Conservation (phyloP, 2,888 invertebrate species). For the Nephrotoma guestfalica region DNA sequence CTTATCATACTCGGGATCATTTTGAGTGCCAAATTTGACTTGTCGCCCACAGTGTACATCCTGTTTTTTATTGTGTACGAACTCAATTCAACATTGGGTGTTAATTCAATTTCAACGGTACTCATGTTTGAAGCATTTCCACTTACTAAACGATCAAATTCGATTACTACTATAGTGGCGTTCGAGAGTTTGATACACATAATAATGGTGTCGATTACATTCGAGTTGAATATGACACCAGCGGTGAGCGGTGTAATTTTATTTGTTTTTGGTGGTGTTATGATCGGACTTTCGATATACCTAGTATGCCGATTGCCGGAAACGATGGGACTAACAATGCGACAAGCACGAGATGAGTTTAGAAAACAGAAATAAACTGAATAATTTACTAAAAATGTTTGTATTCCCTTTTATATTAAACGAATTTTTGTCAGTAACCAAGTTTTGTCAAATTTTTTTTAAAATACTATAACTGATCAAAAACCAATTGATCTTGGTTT, state of each 20-base stretch:
- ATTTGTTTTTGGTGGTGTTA: not conserved
- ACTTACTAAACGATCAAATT: not conserved
- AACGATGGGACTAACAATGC: constrained; percentile 7
- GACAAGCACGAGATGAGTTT: constrained; percentile 7
- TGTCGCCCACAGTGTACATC: not conserved
- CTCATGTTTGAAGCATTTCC: not conserved
- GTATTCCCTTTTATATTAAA: no score
- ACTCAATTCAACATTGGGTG: not conserved
- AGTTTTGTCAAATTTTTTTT: no score
- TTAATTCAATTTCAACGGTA: not conserved
- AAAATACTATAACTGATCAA: no score
- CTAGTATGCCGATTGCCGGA: constrained; percentile 7
- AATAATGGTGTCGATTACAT: not conserved
- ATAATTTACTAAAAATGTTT: no score
- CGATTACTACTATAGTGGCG: not conserved
- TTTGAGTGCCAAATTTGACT: not conserved
- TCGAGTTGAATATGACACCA: not conserved
- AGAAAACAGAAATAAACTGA: not conserved
- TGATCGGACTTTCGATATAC: not conserved
- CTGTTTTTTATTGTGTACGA: not conserved
- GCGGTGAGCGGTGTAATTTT: not conserved
- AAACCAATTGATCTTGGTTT: no score
- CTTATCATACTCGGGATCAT: not conserved
- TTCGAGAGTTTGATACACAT: not conserved
- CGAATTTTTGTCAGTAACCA: no score